These are phyloP conservation scores for Caenorhabditis parvicauda DNA, from an alignment of 2,888 invertebrate species.

Conservation along the genomic window DNA sequence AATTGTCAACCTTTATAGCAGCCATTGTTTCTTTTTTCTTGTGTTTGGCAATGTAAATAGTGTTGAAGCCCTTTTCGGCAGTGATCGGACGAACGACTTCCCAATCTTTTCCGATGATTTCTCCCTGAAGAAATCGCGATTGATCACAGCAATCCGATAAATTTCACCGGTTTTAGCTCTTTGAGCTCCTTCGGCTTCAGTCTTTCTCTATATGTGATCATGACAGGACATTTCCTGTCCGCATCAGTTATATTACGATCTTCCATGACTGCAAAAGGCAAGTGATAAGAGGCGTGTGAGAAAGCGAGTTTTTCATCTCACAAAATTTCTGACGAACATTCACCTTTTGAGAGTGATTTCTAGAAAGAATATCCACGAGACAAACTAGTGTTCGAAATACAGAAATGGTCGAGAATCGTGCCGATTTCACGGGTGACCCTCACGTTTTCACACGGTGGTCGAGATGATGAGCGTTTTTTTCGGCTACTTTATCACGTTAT, in stretches of 20 bases:
- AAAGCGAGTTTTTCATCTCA: too few relatives aligned
- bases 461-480: too few relatives aligned
- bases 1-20: slow-evolving; percentile 15
- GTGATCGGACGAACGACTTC: slow-evolving; percentile 28
- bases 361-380: too few relatives aligned
- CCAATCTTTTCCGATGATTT: slow-evolving; percentile 31
- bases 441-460: too few relatives aligned
- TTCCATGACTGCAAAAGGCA: too few relatives aligned
- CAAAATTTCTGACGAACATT: too few relatives aligned
- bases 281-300: too few relatives aligned
- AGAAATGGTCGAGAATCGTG: too few relatives aligned
- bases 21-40: slow-evolving; percentile 16
- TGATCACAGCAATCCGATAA: not conserved
- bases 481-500: too few relatives aligned
- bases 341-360: too few relatives aligned
- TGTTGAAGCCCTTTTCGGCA: slow-evolving; percentile 33
- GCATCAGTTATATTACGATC: slow-evolving; percentile 39
- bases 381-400: too few relatives aligned
- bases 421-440: too few relatives aligned
- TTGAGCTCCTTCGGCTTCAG: slow-evolving; percentile 16
- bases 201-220: slow-evolving; percentile 12
- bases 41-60: slow-evolving; percentile 34
- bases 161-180: slow-evolving; percentile 12
- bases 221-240: slow-evolving; percentile 24
- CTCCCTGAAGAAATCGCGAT: slow-evolving; percentile 12